These are phyloP conservation scores for Morelia viridis DNA, from an alignment of 2,797 vertebrate species.

Conservation along the genomic window DNA sequence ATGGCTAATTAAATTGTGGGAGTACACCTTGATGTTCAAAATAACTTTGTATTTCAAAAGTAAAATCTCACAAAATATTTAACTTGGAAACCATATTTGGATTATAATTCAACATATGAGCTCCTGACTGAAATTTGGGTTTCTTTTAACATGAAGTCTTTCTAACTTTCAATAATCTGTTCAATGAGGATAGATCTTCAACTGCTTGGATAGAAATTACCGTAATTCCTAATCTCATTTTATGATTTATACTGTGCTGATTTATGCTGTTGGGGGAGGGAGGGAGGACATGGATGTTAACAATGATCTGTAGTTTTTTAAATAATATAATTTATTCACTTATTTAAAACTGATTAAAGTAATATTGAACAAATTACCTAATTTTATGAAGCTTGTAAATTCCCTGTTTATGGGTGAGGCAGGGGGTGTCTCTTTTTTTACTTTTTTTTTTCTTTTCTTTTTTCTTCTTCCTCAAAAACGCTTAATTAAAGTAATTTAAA, in stretches of 20 bases:
- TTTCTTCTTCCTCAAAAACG: background rate
- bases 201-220: background rate
- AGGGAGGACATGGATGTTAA: background rate
- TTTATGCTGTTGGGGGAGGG: background rate
- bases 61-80: background rate
- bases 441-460: background rate
- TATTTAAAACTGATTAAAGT: background rate
- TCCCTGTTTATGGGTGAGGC: background rate
- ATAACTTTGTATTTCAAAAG: background rate
- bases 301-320: background rate
- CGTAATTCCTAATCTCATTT: background rate
- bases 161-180: background rate
- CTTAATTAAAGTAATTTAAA: background rate
- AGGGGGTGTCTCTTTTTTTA: background rate
- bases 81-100: background rate
- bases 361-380: background rate
- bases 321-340: background rate
- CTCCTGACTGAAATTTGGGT: background rate
- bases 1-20: background rate
- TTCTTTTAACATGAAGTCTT: background rate
- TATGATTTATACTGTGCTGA: background rate
- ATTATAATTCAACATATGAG: background rate
- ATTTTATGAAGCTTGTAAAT: background rate
- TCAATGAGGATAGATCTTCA: background rate
- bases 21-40: background rate